These are phyloP conservation scores for Lagodon rhomboides DNA, from an alignment of 2,797 vertebrate genomes.

Conservation along the genomic window DNA sequence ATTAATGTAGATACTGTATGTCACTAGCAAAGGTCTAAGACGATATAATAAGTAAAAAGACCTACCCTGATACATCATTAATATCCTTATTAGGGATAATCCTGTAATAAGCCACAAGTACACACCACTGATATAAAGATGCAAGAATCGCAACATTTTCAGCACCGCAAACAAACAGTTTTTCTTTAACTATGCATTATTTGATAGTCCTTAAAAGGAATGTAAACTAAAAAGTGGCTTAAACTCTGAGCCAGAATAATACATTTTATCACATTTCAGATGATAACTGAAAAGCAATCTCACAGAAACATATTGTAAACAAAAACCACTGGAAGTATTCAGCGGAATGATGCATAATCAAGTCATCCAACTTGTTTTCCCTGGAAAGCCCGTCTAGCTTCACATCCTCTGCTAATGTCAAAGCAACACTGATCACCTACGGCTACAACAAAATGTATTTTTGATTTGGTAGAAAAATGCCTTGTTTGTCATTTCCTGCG, in stretches of 20 bases:
- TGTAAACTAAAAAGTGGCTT: not conserved
- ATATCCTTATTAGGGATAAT: not conserved
- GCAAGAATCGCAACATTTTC: not conserved
- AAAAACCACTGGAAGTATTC: not conserved
- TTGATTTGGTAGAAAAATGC: constrained; percentile 16
- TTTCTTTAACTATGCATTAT: not conserved
- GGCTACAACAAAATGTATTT: constrained; percentile 5
- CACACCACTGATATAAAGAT: not conserved
- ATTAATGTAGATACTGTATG: not conserved
- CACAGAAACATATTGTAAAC: not conserved
- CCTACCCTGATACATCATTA: not conserved
- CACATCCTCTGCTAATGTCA: constrained; percentile 9
- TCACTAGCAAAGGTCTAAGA: not conserved
- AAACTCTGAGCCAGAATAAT: not conserved
- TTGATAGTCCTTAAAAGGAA: not conserved
- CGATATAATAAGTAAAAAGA: not conserved
- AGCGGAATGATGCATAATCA: not conserved
- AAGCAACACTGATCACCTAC: not conserved
- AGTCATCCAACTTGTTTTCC: not conserved
- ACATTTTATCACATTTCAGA: not conserved
- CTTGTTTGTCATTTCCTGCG: constrained; percentile 12
- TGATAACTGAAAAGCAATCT: not conserved
- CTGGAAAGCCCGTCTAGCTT: not conserved
- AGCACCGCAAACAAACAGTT: not conserved
- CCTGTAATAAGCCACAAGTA: not conserved